Evolutionary conservation across 2,888 invertebrate genomes (phyloP).

Genomic region (Campoplex capitator): DNA sequence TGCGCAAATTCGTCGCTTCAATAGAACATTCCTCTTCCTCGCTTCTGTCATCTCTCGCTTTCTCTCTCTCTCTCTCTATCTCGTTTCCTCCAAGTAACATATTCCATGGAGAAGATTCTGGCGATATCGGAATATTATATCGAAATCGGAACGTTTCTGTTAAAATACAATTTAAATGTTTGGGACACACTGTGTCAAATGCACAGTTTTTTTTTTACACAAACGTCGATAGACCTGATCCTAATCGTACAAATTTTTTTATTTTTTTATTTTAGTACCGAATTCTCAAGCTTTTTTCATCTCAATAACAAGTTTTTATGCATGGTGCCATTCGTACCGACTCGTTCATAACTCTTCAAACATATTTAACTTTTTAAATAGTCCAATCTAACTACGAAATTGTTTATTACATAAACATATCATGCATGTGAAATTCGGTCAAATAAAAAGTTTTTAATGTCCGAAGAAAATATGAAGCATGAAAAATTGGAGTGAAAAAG

Average conservation of each 20-base stretch:
- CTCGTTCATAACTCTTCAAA: neutral
- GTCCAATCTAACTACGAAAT: neutral
- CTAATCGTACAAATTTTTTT: neutral
- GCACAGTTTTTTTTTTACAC: neutral
- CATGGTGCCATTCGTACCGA: neutral
- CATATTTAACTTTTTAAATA: neutral
- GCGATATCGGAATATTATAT: conserved; percentile 27
- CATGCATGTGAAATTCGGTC: neutral
- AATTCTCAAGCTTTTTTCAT: neutral
- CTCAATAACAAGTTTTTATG: neutral
- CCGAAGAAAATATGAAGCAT: neutral
- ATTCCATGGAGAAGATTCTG: conserved; percentile 37
- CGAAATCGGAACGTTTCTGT: conserved; percentile 18
- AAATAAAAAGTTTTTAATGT: neutral
- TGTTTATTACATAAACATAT: neutral
- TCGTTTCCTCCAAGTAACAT: conserved; percentile 16
- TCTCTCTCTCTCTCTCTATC: conserved; percentile 6
- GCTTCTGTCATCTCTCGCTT: neutral
- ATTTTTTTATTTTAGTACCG: neutral
- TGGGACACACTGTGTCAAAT: neutral
- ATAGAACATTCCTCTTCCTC: conserved; percentile 33
- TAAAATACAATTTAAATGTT: conserved; percentile 9
- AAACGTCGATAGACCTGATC: neutral
- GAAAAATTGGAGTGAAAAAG: neutral
- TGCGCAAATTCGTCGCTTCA: conserved; percentile 24